Conservation (phyloP, 2,888 invertebrate genomes). For the Mesoligia furuncula region DNA sequence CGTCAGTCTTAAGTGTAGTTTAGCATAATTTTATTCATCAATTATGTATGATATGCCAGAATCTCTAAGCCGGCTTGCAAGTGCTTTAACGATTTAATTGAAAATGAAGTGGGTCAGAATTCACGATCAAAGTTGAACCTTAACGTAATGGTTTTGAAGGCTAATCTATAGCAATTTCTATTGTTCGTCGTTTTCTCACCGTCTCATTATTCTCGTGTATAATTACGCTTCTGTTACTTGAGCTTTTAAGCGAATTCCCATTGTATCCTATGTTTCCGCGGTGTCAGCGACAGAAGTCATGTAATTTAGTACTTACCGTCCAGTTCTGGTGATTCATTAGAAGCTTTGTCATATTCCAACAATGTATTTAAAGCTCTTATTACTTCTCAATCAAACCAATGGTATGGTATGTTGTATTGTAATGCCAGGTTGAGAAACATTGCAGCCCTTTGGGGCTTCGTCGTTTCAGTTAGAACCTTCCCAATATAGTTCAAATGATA, state of each 20-base stretch:
- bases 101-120: constrained; percentile 53
- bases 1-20: constrained; percentile 48
- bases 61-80: constrained; percentile 43
- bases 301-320: constrained; percentile 45
- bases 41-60: constrained; percentile 56
- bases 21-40: constrained; percentile 60
- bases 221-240: constrained; percentile 64
- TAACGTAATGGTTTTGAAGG: constrained; percentile 66
- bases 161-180: constrained; percentile 66
- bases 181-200: constrained; percentile 68
- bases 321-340: constrained; percentile 38
- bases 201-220: constrained; percentile 63
- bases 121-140: constrained; percentile 52
- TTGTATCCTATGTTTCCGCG: constrained; percentile 53
- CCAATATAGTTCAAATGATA: neutral
- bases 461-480: neutral
- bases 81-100: constrained; percentile 59
- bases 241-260: constrained; percentile 60
- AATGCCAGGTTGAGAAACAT: neutral
- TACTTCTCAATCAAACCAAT: constrained; percentile 1
- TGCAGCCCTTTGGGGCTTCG: neutral
- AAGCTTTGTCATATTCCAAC: constrained; percentile 32
- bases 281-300: constrained; percentile 46
- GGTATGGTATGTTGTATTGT: neutral
- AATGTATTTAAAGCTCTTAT: constrained; percentile 11